A percentile compares a stretch with the other conserved stretches of the same genome.
Evolutionary conservation across 1,140 invertebrate genomes (phyloP).

Genomic region (Lordiphosa collinella): DNA sequence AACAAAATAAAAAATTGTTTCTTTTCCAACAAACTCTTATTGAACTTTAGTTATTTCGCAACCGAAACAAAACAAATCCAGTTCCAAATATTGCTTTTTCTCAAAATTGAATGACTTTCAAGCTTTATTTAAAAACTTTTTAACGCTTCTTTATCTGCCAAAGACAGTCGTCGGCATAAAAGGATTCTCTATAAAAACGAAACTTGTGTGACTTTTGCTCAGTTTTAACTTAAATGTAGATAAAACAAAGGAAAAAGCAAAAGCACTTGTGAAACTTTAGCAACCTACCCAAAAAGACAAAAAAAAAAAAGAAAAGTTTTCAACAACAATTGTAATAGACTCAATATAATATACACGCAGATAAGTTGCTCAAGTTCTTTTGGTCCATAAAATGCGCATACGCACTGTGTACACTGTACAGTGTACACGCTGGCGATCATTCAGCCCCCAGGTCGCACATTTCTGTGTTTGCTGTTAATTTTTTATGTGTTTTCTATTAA

Average conservation of each 20-base stretch:
- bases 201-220: conserved; percentile 10
- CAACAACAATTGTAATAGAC: conserved; percentile 17
- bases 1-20: too few relatives aligned
- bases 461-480: conserved; percentile 34
- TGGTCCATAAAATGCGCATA: too few relatives aligned
- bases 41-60: too few relatives aligned
- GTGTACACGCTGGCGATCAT: conserved; percentile 10
- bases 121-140: conserved; percentile 4
- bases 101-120: background rate
- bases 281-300: conserved; percentile 38
- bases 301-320: conserved; percentile 29
- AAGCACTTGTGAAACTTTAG: conserved; percentile 11
- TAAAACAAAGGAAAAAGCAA: conserved; percentile 21
- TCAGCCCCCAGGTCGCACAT: background rate
- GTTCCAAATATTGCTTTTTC: background rate
- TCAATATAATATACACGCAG: background rate
- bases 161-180: conserved; percentile 1
- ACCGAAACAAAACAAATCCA: too few relatives aligned
- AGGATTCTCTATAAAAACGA: conserved; percentile 2
- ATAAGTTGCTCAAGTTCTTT: too few relatives aligned
- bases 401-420: background rate
- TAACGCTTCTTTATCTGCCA: conserved; percentile 5
- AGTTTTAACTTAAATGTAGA: conserved; percentile 19
- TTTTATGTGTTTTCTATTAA: conserved; percentile 73
- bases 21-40: too few relatives aligned